Evolutionary conservation across 1,140 invertebrate genomes (phyloP).

Genomic region (Daktulosphaira vitifoliae): DNA sequence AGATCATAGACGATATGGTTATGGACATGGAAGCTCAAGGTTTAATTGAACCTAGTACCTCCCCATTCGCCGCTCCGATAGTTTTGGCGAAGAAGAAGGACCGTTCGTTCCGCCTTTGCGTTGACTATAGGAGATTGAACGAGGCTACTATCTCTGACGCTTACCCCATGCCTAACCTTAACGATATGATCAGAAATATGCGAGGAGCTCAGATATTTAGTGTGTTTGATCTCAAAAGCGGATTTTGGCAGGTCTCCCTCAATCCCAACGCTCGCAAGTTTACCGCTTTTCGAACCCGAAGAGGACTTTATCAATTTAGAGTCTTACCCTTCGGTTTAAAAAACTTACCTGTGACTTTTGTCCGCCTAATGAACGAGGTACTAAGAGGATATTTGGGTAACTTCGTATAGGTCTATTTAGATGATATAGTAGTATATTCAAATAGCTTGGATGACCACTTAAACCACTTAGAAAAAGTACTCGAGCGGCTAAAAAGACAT

Average conservation of each 20-base stretch:
- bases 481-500: not conserved
- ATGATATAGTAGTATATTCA: not conserved
- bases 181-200: constrained; percentile 43
- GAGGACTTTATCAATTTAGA: constrained; percentile 44
- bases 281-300: constrained; percentile 44
- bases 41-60: not conserved
- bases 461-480: not conserved
- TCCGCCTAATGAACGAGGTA: constrained; percentile 42
- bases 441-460: not conserved
- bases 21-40: not conserved
- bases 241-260: constrained; percentile 32
- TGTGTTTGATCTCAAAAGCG: not conserved
- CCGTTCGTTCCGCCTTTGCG: constrained; percentile 43
- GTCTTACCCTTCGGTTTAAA: constrained; percentile 45
- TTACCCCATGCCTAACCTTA: constrained; percentile 47
- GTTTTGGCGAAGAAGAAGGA: constrained; percentile 47
- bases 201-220: not conserved
- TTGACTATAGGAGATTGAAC: constrained; percentile 43
- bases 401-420: constrained; percentile 12
- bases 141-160: not conserved
- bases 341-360: constrained; percentile 45
- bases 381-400: constrained; percentile 39
- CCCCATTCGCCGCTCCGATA: too few species aligned
- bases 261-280: constrained; percentile 41
- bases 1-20: not conserved